Conservation (phyloP, 2,113 vertebrate species). For the Oryzias javanicus region DNA sequence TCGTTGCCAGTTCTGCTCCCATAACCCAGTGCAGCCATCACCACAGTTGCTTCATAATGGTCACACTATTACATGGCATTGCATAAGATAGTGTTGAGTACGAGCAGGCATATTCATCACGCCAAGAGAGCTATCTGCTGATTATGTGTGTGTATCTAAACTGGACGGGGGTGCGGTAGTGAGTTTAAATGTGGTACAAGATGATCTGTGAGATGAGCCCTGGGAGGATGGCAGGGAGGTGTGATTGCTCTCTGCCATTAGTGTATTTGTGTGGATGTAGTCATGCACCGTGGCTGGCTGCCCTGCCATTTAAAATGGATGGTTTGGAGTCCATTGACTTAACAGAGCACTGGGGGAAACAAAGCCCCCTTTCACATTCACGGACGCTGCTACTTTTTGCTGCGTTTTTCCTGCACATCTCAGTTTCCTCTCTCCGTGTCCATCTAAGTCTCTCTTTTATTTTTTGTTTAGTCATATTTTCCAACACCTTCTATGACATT, state of each 20-base stretch:
- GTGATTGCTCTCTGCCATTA: conserved; percentile 51
- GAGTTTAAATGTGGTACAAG: conserved; percentile 48
- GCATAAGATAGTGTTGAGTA: conserved; percentile 69
- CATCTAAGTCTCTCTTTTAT: conserved; percentile 28
- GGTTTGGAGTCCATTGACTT: conserved; percentile 52
- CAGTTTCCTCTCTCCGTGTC: conserved; percentile 30
- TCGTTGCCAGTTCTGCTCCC: conserved; percentile 56
- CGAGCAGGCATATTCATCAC: conserved; percentile 49
- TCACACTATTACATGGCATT: conserved; percentile 67
- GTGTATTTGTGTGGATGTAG: conserved; percentile 21
- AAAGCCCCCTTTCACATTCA: conserved; percentile 63
- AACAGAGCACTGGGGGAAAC: conserved; percentile 53
- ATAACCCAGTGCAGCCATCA: conserved; percentile 57
- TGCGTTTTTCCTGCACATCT: conserved; percentile 25
- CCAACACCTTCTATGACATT: conserved; percentile 18
- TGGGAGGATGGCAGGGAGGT: conserved; percentile 42
- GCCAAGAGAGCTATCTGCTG: conserved; percentile 40
- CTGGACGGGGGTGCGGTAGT: conserved; percentile 36
- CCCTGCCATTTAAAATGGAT: conserved; percentile 39
- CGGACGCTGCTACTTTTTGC: conserved; percentile 29
- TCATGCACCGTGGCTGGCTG: conserved; percentile 6
- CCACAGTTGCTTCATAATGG: conserved; percentile 53
- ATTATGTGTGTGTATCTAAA: conserved; percentile 38
- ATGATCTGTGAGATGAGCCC: conserved; percentile 51
- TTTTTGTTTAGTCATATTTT: conserved; percentile 14